These are phyloP conservation scores for Falcunculus frontatus DNA, from an alignment of 2,113 vertebrate species.

Conservation along the genomic window DNA sequence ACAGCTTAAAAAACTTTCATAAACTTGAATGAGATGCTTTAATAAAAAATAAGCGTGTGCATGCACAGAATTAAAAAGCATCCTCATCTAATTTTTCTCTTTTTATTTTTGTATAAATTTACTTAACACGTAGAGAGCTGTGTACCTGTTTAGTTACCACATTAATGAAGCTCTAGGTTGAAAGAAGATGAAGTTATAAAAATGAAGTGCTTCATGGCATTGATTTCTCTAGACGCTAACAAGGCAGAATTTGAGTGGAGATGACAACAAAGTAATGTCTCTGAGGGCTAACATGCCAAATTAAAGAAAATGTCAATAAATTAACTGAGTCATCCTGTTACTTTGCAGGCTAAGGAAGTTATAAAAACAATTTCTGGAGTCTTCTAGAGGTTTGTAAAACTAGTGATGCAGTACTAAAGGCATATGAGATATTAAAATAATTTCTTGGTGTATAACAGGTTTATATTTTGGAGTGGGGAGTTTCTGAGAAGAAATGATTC, in stretches of 20 bases:
- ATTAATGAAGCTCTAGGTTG: conserved; percentile 15
- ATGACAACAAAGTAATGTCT: conserved; percentile 36
- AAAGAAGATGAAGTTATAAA: conserved; percentile 50
- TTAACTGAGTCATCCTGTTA: conserved; percentile 5
- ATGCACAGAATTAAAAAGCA: not conserved
- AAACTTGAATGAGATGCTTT: not conserved
- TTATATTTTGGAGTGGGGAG: not conserved
- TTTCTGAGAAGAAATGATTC: not conserved
- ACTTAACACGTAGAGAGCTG: not conserved
- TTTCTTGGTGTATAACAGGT: not conserved
- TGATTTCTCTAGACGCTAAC: conserved; percentile 26
- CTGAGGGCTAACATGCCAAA: conserved; percentile 11
- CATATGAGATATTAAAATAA: not conserved
- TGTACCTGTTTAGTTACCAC: conserved; percentile 29
- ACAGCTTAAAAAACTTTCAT: not conserved
- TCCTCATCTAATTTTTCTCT: not conserved
- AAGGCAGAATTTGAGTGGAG: conserved; percentile 22
- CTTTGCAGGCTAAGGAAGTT: not conserved
- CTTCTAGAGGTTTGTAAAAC: not conserved
- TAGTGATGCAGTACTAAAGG: not conserved
- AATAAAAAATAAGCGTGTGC: not conserved
- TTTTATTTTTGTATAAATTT: conserved; percentile 21
- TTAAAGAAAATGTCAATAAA: conserved; percentile 46
- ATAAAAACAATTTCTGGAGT: not conserved
- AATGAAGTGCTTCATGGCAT: conserved; percentile 9